Evolutionary conservation across 1,140 invertebrate species (phyloP), one percentile per base, ranked within the genome.

Genomic region (Pissodes strobi): DNA sequence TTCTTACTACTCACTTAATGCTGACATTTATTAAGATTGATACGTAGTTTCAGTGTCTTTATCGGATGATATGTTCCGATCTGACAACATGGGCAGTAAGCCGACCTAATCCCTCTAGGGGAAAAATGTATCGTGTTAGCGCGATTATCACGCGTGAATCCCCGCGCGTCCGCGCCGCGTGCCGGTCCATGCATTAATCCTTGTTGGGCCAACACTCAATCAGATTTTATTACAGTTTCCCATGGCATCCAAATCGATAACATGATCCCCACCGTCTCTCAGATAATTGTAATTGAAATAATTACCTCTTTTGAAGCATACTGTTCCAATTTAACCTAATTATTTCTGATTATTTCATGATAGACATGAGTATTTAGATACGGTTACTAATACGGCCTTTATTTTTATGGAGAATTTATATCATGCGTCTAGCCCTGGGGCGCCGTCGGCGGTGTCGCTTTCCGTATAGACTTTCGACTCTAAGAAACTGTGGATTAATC

Each of bases 91-190:
- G 23, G 57, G 22, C 48, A 58, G 61, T 60, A 62, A 53, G 61
- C 60, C 55, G 56, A 48, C 60, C 56, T 66, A 69, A 62, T 65
- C 67, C 57, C 10, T n/a, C 19, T 21, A 39, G 41, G 57, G 63
- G 61, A 30, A 63, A n/a, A 53, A 39, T 68, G 63, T 70, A 74
- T 74, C 72, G 71, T 71, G 69, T 74, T 72, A 74, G 72, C 64
- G 66, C 69, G 72, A 74, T 74, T 74, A 74, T 74, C 71, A 72
- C 72, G 72, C 72, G 72, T 69, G 69, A 69, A 71, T 71, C 63
- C 62, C 67, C 58, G 38, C 55, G 56, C 56, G 61, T 59, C 49
- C 64, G 52, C 46, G 69, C 43, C 70, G 49, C 67, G 61, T 62
- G 65, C 61, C 58, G 43, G 61, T 59, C 66, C 72, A 62, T 52